Base-by-base conservation (phyloP, 1,140 invertebrate species). In the Acromyrmex charruanus region DNA sequence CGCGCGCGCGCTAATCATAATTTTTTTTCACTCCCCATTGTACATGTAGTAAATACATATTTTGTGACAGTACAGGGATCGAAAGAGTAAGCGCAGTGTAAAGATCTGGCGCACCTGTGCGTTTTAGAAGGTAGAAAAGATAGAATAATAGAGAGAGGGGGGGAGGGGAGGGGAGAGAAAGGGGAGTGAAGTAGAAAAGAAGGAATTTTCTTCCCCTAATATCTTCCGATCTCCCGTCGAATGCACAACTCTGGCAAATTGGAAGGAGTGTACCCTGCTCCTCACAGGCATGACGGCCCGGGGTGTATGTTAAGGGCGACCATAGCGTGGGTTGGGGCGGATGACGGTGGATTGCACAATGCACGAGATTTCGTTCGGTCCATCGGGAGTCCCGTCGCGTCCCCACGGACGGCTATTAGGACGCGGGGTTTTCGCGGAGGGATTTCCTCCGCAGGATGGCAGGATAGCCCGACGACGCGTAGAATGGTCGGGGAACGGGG, bases 281-380 rank as follows among this genome's bases (percentile, higher is more conserved):
- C 75, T 53, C 66, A 59, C 65, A 35, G 39, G 25, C 68, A 61
- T 6, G 53, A 84, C 28, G 18, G 74, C 28, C 71, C 14, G 74
- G 35, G 21, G 61, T 66, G 59, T 66, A 85, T 53, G 82, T 84
- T 84, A 84, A 84, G 74, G 61, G 31, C 35, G 35, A 39, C 10
- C 7, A 12, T 61, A 35, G 31, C 39, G 53, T 77, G 55, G 39
- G 61, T n/a, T 69, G 80, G 55, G 53, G 25, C 14, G 58, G 85
- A 82, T 55, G 75, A 69, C 86, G 66, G 63, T 21, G 82, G 72
- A 84, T 86, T 88, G 91, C 88, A 93, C 92, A 93, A 92, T 92
- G 92, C 91, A 92, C 89, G 91, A 93, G 93, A 94, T 94, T 94
- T 93, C 88, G 89, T 89, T 86, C 77, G 77, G 89, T 93, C 92